Evolutionary conservation across 1,140 invertebrate genomes (phyloP).

Genomic region (Thaumetopoea pityocampa): DNA sequence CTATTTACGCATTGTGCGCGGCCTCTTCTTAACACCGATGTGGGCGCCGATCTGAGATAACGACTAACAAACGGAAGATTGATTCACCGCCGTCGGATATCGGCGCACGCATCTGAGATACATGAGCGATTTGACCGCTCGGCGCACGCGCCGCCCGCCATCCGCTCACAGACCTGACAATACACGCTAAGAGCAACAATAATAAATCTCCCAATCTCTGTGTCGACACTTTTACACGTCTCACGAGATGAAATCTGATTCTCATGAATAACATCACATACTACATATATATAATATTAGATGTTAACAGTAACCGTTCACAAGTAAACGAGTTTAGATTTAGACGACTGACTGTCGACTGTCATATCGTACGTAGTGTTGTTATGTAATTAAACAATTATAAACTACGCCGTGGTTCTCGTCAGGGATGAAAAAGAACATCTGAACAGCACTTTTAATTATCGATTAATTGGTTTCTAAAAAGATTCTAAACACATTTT

Average conservation of each 20-base stretch:
- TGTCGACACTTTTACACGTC: slow-evolving; percentile 39
- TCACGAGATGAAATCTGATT: slow-evolving; percentile 51
- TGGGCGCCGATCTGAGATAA: slow-evolving; percentile 55
- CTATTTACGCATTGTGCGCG: too few species aligned
- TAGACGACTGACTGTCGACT: too few species aligned
- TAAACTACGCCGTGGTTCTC: too few species aligned
- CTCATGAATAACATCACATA: slow-evolving; percentile 43
- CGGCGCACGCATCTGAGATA: slow-evolving; percentile 46
- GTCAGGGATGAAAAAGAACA: too few species aligned
- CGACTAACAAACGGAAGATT: slow-evolving; percentile 47
- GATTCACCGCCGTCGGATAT: slow-evolving; percentile 54
- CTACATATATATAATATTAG: too few species aligned
- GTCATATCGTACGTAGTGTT: too few species aligned
- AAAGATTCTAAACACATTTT: too few species aligned
- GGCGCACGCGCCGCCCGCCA: slow-evolving; percentile 42
- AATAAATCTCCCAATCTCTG: slow-evolving; percentile 51
- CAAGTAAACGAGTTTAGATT: slow-evolving; percentile 20
- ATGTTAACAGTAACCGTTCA: slow-evolving; percentile 37
- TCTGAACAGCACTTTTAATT: too few species aligned
- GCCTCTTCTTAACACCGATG: slow-evolving; percentile 23
- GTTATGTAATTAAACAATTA: too few species aligned
- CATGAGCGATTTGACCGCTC: slow-evolving; percentile 31
- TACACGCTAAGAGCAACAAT: slow-evolving; percentile 39
- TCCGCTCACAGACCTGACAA: slow-evolving; percentile 32
- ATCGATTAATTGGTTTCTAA: too few species aligned